phyloP scores from a whole-genome alignment of 2,888 invertebrate genomes.

The Hofmannophila pseudospretella region DNA sequence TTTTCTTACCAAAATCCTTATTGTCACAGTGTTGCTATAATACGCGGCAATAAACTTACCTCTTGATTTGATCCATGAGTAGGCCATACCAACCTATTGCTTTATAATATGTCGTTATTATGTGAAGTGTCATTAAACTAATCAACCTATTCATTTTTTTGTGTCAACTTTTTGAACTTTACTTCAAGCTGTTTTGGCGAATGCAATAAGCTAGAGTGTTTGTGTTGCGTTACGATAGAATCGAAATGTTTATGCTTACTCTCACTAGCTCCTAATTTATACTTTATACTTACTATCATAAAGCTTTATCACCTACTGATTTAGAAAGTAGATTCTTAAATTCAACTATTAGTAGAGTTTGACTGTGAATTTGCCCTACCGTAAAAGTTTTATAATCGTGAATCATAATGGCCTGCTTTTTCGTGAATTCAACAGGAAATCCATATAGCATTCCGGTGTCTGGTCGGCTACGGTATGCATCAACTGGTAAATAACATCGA shows the following conservation, averaged over 20 bases:
- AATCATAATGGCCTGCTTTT: constrained; percentile 36
- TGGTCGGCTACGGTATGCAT: too few species aligned
- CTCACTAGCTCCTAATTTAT: constrained; percentile 1
- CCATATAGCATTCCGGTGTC: constrained; percentile 4
- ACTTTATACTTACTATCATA: too few species aligned
- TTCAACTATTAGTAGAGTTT: constrained; percentile 26
- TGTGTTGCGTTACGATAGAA: constrained; percentile 23
- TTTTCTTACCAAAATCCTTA: too few species aligned
- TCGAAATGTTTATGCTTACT: constrained; percentile 7
- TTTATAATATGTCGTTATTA: too few species aligned
- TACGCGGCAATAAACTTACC: too few species aligned
- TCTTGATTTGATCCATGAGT: too few species aligned
- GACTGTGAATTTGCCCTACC: constrained; percentile 24
- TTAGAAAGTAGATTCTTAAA: too few species aligned
- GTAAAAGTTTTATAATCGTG: constrained; percentile 26
- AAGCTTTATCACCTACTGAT: too few species aligned
- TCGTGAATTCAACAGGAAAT: constrained; percentile 1
- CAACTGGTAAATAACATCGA: constrained; percentile 16
- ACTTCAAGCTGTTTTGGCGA: constrained; percentile 22
- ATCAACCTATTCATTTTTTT: constrained; percentile 34
- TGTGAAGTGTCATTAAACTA: constrained; percentile 33
- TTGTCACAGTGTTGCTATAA: too few species aligned
- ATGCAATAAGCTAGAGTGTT: constrained; percentile 28
- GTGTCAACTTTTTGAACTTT: constrained; percentile 16
- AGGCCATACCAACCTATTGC: too few species aligned